Conservation (phyloP, 2,113 vertebrate genomes). For the Colistium nudipinnis region DNA sequence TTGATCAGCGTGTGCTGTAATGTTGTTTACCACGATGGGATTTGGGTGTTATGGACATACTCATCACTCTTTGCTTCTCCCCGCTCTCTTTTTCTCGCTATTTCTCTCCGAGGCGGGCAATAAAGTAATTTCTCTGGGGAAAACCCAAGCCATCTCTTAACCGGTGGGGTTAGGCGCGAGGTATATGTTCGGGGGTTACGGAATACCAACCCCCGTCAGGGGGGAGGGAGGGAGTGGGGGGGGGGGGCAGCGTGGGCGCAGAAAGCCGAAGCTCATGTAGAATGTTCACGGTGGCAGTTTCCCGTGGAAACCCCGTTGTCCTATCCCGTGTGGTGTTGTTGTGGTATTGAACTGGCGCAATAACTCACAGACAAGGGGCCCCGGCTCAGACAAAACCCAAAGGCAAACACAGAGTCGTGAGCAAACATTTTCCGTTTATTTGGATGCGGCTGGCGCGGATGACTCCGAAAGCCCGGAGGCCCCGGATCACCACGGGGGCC, state of each 20-base stretch:
- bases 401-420: conserved; percentile 51
- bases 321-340: conserved; percentile 24
- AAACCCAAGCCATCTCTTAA: neutral
- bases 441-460: conserved; percentile 46
- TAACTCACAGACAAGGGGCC: conserved; percentile 31
- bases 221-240: too few relatives aligned
- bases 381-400: conserved; percentile 26
- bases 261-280: neutral
- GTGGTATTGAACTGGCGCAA: conserved; percentile 32
- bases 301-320: conserved; percentile 5
- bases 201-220: neutral
- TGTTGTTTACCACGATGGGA: conserved; percentile 60
- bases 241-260: neutral
- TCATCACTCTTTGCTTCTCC: conserved; percentile 4
- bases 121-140: conserved; percentile 58
- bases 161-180: neutral
- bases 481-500: conserved; percentile 25
- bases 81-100: neutral
- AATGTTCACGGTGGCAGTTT: neutral
- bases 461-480: conserved; percentile 50
- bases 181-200: neutral
- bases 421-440: conserved; percentile 55
- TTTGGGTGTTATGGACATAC: conserved; percentile 54
- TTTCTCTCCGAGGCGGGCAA: conserved; percentile 25
- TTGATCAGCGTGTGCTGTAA: conserved; percentile 63